Percentiles rank a stretch among this genome's conserved stretches.
phyloP scores from a whole-genome alignment of 2,888 invertebrate genomes.

The Buathra laborator region DNA sequence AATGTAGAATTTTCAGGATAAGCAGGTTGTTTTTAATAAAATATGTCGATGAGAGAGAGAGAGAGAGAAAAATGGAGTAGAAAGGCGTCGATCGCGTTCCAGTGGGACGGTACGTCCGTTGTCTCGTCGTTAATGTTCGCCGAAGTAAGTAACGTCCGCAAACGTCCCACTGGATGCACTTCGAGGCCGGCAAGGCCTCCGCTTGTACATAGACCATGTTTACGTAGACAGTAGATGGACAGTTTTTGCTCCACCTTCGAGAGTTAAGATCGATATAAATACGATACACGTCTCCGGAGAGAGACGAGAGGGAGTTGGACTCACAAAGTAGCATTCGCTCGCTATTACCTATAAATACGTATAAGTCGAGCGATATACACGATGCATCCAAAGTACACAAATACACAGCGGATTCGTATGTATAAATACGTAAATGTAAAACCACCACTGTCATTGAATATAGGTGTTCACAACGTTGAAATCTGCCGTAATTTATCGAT shows the following conservation, averaged over 20 bases:
- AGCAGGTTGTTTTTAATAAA: slow-evolving; percentile 53
- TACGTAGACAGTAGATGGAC: slow-evolving; percentile 70
- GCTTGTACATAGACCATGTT: slow-evolving; percentile 79
- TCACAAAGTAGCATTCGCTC: not conserved
- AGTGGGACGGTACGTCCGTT: slow-evolving; percentile 1
- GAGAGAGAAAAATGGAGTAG: slow-evolving; percentile 16
- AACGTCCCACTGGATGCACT: slow-evolving; percentile 12
- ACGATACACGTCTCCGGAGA: not conserved
- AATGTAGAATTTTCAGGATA: slow-evolving; percentile 52
- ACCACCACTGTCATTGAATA: slow-evolving; percentile 68
- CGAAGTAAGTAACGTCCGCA: not conserved
- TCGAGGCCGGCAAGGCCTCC: slow-evolving; percentile 53
- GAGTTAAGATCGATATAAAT: slow-evolving; percentile 48
- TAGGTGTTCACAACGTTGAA: slow-evolving; percentile 74
- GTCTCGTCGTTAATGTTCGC: slow-evolving; percentile 3
- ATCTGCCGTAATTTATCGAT: slow-evolving; percentile 70
- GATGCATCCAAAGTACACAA: not conserved
- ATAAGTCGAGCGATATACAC: not conserved
- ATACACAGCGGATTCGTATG: not conserved
- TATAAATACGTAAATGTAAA: not conserved
- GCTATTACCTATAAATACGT: not conserved
- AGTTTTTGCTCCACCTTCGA: slow-evolving; percentile 34
- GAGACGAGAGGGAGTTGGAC: not conserved
- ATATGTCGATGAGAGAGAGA: slow-evolving; percentile 25
- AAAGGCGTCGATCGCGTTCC: slow-evolving; percentile 26